A percentile compares a stretch with the other conserved stretches of the same genome.
Evolutionary conservation across 2,888 invertebrate species (phyloP).

Genomic region (Maniola hyperantus): DNA sequence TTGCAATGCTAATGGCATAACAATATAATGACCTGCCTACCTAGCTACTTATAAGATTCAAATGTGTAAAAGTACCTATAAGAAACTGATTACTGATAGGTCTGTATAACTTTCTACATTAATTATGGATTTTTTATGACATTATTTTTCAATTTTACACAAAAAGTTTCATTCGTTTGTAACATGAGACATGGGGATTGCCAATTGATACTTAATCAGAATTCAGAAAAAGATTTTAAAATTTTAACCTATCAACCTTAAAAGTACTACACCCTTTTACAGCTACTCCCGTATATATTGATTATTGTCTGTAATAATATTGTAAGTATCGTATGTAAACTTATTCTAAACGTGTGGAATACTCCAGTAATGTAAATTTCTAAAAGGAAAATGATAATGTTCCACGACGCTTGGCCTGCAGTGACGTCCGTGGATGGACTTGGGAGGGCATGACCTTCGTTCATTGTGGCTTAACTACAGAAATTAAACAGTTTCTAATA

Average conservation of each 20-base stretch:
- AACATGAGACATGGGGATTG: too few species aligned
- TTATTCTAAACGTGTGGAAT: constrained; percentile 21
- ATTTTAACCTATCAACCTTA: constrained; percentile 1
- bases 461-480: neutral
- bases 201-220: too few species aligned
- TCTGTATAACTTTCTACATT: too few species aligned
- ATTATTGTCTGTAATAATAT: neutral
- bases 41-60: too few species aligned
- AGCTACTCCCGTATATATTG: neutral
- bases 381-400: constrained; percentile 51
- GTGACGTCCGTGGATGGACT: constrained; percentile 57
- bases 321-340: neutral
- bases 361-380: constrained; percentile 34
- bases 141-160: too few species aligned
- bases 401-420: constrained; percentile 56
- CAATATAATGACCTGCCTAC: too few species aligned
- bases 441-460: constrained; percentile 66
- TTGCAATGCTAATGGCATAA: too few species aligned
- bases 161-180: too few species aligned
- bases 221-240: too few species aligned
- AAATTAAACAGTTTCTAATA: neutral
- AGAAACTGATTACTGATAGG: too few species aligned
- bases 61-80: too few species aligned
- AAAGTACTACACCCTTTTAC: neutral
- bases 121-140: too few species aligned